Percentiles rank a stretch among this genome's conserved stretches.
Evolutionary conservation across 2,888 invertebrate species (phyloP).

Genomic region (Blastobasis lacticolella): DNA sequence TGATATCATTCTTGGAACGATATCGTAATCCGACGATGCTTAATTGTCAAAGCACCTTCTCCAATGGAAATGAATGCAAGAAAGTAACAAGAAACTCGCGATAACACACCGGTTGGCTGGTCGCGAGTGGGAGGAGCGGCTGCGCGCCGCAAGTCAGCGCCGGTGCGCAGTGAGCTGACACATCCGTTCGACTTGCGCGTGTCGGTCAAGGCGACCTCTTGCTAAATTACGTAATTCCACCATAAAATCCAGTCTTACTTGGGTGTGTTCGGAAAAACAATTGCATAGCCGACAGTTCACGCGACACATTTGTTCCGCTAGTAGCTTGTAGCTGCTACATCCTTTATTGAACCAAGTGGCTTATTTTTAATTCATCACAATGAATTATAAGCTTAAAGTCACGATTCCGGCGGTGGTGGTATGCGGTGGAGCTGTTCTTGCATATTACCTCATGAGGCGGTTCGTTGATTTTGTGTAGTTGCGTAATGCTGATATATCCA

Average conservation of each 20-base stretch:
- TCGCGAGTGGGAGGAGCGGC: slow-evolving; percentile 61
- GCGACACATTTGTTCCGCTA: slow-evolving; percentile 34
- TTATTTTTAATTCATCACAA: slow-evolving; percentile 34
- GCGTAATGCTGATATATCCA: background rate
- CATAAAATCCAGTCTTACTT: slow-evolving; percentile 51
- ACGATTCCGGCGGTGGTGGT: slow-evolving; percentile 67
- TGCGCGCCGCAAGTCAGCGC: slow-evolving; percentile 53
- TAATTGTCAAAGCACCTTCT: slow-evolving; percentile 39
- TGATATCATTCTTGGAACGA: slow-evolving; percentile 43
- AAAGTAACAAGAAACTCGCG: slow-evolving; percentile 65
- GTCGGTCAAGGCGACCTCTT: slow-evolving; percentile 69
- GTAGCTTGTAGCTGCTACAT: slow-evolving; percentile 27
- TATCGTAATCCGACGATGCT: slow-evolving; percentile 56
- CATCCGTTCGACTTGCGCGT: slow-evolving; percentile 70
- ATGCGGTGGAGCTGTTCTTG: slow-evolving; percentile 69
- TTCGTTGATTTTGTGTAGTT: slow-evolving; percentile 40
- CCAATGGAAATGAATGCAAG: slow-evolving; percentile 54
- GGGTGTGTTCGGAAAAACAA: slow-evolving; percentile 65
- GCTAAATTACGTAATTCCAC: slow-evolving; percentile 69
- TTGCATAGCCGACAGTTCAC: slow-evolving; percentile 42
- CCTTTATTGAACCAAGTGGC: slow-evolving; percentile 26
- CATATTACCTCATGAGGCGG: slow-evolving; percentile 72
- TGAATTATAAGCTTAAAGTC: slow-evolving; percentile 69
- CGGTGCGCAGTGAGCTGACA: slow-evolving; percentile 70
- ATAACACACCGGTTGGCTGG: slow-evolving; percentile 53